A percentile compares a stretch with the other conserved stretches of the same genome.
Evolutionary conservation across 1,140 invertebrate species (phyloP).

Genomic region (Oncopodura yosiiana): DNA sequence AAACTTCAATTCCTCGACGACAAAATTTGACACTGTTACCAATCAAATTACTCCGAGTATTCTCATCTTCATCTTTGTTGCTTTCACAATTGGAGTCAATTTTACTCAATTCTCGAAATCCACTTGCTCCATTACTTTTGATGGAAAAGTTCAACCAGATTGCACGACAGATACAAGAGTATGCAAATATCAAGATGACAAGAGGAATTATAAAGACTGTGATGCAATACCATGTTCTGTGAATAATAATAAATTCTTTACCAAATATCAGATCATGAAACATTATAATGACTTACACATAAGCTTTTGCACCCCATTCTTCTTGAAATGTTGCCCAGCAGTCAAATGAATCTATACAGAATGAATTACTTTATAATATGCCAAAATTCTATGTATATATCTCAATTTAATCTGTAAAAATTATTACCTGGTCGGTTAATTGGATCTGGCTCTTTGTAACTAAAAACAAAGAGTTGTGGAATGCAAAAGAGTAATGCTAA

Average conservation of each 20-base stretch:
- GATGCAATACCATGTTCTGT: slow-evolving; percentile 48
- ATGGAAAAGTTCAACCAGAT: slow-evolving; percentile 42
- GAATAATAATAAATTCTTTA: background rate
- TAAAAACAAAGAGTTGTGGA: slow-evolving; percentile 55
- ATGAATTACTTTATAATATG: background rate
- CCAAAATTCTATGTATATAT: background rate
- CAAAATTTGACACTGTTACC: background rate
- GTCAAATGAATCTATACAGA: slow-evolving; percentile 43
- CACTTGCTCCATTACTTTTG: no score
- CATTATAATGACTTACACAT: slow-evolving; percentile 60
- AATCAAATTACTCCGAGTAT: background rate
- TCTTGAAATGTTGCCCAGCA: slow-evolving; percentile 58
- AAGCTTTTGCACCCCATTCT: slow-evolving; percentile 49
- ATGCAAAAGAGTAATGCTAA: slow-evolving; percentile 51
- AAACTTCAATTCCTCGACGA: background rate
- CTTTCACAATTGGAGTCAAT: background rate
- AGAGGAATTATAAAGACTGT: slow-evolving; percentile 54
- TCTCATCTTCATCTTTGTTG: background rate
- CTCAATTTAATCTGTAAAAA: no score
- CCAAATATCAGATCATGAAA: slow-evolving; percentile 20
- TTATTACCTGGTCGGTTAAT: slow-evolving; percentile 25
- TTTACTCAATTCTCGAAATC: no score
- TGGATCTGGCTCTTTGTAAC: slow-evolving; percentile 46
- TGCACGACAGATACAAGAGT: slow-evolving; percentile 52
- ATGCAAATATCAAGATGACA: slow-evolving; percentile 50